These are phyloP conservation scores for Lepus americanus DNA, from an alignment of 2,113 vertebrate genomes.

Conservation along the genomic window DNA sequence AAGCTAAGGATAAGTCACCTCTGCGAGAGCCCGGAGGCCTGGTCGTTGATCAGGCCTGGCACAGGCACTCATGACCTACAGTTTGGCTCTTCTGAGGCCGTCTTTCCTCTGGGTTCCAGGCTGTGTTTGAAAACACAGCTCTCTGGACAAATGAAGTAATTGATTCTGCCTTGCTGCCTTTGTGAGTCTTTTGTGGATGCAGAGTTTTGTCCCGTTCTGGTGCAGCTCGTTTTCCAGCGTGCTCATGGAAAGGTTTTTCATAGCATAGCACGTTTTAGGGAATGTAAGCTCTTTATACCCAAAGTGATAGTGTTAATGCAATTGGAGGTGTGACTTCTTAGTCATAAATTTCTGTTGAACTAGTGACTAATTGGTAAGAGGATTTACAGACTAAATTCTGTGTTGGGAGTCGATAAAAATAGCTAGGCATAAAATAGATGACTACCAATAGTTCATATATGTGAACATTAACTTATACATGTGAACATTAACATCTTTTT, in stretches of 20 bases:
- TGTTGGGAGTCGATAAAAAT: not conserved
- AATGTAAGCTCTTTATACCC: not conserved
- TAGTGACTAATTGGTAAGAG: not conserved
- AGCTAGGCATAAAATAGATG: not conserved
- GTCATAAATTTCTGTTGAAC: not conserved
- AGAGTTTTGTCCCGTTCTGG: not conserved
- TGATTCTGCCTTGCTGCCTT: not conserved
- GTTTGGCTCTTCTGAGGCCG: not conserved
- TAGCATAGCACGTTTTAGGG: not conserved
- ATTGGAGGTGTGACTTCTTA: not conserved
- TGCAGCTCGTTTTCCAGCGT: not conserved
- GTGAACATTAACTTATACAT: not conserved
- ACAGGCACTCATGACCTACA: not conserved
- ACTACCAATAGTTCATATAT: not conserved
- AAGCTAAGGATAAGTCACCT: not conserved
- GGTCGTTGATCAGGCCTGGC: not conserved
- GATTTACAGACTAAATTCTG: not conserved
- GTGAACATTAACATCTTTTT: not conserved
- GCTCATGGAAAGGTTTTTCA: not conserved
- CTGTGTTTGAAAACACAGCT: not conserved
- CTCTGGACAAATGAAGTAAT: not conserved
- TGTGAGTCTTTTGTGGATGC: not conserved
- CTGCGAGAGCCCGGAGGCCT: not conserved
- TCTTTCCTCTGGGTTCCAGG: not conserved
- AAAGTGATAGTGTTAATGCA: constrained; percentile 27